Evolutionary conservation across 2,797 vertebrate genomes (phyloP), one percentile per base, ranked within the genome.

Genomic region (Urophycis tenuis): DNA sequence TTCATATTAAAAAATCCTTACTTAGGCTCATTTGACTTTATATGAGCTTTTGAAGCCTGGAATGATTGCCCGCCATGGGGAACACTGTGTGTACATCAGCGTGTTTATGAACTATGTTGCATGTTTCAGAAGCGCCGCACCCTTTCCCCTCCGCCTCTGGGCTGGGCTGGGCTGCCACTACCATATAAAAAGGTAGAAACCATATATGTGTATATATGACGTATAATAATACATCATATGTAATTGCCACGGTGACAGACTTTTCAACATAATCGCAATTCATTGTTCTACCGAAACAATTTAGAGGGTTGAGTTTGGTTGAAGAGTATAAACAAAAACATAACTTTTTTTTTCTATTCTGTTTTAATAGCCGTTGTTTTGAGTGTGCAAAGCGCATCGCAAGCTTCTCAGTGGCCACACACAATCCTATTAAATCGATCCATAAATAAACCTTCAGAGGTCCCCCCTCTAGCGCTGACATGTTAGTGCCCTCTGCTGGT

Each of bases 1-100:
- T 95, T 95, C 95, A 95, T 94, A 95, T 95, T 93, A 95, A 93
- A 67, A 95, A 81, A 95, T 92, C 91, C 93, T 95, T 95, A 95
- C 94, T 95, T 92, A 93, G 94, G 94, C 83, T 83, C 84, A 81
- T 88, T 88, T 89, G 84, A 88, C 84, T 87, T 74, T 75, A 86
- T 86, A 79, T 86, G 82, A 87, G 84, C 78, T 88, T 88, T 89
- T 86, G 81, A 78, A 81, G 81, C 35, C 25, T n/a, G 39, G 74
- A 86, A 81, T 49, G 81, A 87, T 79, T 81, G 81, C 75, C 49
- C 19, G 17, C 74, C 72, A 75, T 73, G 76, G 79, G 19, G 9
- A 75, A 1, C 14, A 72, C 36, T 33, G 41, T 8, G 73, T 39
- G 34, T 36, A 73, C 35, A 29, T 22, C 53, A 67, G 60, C 25